Base-by-base conservation (phyloP, 1,140 invertebrate genomes). In the Drosophila malerkotliana region DNA sequence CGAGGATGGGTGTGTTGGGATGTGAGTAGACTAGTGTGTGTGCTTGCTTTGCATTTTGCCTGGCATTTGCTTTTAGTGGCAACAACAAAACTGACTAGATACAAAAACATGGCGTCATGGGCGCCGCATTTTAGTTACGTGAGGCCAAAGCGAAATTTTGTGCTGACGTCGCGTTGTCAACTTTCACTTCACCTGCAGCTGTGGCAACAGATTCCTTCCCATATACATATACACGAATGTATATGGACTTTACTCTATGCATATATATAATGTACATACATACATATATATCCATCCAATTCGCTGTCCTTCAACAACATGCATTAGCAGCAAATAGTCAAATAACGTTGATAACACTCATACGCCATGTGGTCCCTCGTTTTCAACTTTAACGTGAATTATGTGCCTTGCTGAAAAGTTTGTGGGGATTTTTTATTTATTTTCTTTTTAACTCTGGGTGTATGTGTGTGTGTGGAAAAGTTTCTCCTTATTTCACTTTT, bases 111-210 rank as follows among this genome's bases (percentile, higher is more conserved):
- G 62, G 34, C 76, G 49, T 52, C 58, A 71, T 82, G 44, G 73
- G 71, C 75, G 72, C 59, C 47, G 72, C 51, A 51, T 73, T 60
- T 64, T 76, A 56, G 62, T 75, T 87, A 87, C 81, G 81, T 85
- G 82, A 71, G 82, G 74, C 62, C 71, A 82, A 78, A 79, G 66
- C 74, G 64, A 87, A 78, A 73, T 76, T 87, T 85, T 82, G 28
- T 87, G 82, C 82, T 85, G 82, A 85, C 61, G 74, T 48, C 55
- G 69, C 82, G 64, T 82, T 82, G 78, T 85, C 82, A 85, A 85
- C 82, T 82, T 85, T 85, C 82, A 87, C 82, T 85, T 87, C 82
- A 78, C 78, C 78, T 87, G 74, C 82, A 87, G 81, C 82, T 85
- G 77, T 56, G 79, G 63, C 79, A 83, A 64, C 68, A 63, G 34